Evolutionary conservation across 2,797 vertebrate genomes (phyloP), one percentile per base, ranked within the genome.

Genomic region (Argyrosomus regius): DNA sequence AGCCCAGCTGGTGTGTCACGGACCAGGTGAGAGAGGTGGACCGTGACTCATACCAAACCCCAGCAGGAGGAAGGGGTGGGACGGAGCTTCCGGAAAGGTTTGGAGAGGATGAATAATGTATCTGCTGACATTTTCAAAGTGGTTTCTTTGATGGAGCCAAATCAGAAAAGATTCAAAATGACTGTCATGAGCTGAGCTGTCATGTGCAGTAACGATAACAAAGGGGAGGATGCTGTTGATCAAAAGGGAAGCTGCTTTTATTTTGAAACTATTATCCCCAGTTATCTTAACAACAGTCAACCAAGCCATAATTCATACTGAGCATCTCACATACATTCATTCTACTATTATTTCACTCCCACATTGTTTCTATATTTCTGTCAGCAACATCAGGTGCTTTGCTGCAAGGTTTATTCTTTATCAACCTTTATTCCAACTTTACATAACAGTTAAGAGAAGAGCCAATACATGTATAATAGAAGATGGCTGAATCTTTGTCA

Each of bases 111-210:
- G 66, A 83, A 75, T 89, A 67, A 82, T 80, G 66, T 0, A 80
- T 80, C 64, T 64, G 39, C 56, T 88, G 84, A 89, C 81, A 87
- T 88, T 89, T 84, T 80, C 54, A 79, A 84, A 82, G 85, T 68
- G 9, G 69, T 72, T 85, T 80, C 41, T 26, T 62, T 66, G 0
- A 81, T 59, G n/a, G 41, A 76, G 61, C 45, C 72, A 28, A 56
- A 70, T 16, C 11, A 22, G 62, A 58, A 74, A 69, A 57, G 12
- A 79, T 52, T 69, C 24, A 77, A 35, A 64, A 56, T 31, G 61
- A 73, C 49, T 22, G 22, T 22, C 22, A 22, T 22, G 22, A 22
- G 22, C 22, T 53, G 18, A 54, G 62, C 35, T 49, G 54, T 63
- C 41, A 61, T 45, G 1, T 16, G 3, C 18, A 39, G 28, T 43